Conservation (phyloP, 2,797 vertebrate genomes). For the Phrynocephalus forsythii region DNA sequence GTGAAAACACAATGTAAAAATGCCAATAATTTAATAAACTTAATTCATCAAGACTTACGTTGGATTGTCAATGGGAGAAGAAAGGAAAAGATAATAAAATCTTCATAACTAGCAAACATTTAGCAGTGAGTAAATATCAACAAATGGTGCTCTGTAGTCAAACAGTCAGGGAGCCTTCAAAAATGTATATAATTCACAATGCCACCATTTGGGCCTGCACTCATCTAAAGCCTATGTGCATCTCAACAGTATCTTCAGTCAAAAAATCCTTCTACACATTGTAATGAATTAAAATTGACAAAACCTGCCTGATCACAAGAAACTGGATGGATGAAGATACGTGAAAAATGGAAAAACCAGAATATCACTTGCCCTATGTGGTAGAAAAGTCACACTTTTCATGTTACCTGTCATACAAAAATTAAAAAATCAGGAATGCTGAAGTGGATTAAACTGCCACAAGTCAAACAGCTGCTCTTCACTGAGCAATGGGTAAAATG, state of each 20-base stretch:
- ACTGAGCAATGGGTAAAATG: background rate
- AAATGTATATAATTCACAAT: slow-evolving; percentile 5
- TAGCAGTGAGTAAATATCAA: background rate
- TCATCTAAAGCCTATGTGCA: slow-evolving; percentile 6
- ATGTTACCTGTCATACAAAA: background rate
- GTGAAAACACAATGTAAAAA: background rate
- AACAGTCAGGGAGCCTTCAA: background rate
- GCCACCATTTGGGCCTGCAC: background rate
- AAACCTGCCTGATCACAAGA: background rate
- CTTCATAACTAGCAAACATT: background rate
- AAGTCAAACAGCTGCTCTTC: background rate
- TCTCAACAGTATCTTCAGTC: background rate
- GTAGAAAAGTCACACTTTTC: background rate
- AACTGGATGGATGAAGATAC: background rate
- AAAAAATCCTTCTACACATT: background rate
- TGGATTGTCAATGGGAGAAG: background rate
- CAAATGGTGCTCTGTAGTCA: background rate
- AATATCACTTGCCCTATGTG: background rate
- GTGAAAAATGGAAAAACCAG: background rate
- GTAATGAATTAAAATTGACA: slow-evolving; percentile 11
- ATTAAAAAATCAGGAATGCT: background rate
- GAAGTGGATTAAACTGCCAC: background rate
- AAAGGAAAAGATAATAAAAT: slow-evolving; percentile 11
- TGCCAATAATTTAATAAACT: background rate
- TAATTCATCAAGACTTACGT: background rate